These are phyloP conservation scores for Eurytoma californica DNA, from an alignment of 2,888 invertebrate species.

Conservation along the genomic window DNA sequence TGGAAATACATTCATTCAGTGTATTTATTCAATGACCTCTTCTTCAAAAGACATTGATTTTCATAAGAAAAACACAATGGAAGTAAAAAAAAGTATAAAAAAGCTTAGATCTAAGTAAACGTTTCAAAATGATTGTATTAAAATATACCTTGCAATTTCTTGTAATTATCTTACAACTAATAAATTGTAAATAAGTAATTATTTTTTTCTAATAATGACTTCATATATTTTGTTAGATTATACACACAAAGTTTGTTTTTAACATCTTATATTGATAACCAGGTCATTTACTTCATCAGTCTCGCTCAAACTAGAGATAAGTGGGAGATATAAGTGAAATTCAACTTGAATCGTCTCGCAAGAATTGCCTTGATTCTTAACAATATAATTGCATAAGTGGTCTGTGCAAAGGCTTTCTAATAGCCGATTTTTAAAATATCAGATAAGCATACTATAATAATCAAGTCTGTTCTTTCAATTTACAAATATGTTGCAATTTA, in stretches of 20 bases:
- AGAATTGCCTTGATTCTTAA: conserved; percentile 62
- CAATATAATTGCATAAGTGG: conserved; percentile 67
- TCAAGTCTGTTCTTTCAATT: conserved; percentile 3
- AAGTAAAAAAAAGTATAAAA: neutral
- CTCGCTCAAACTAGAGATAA: conserved; percentile 51
- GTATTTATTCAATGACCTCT: neutral
- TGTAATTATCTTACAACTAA: too few relatives aligned
- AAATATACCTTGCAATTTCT: neutral
- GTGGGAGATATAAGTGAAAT: conserved; percentile 56
- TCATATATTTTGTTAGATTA: neutral
- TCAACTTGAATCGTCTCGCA: conserved; percentile 59
- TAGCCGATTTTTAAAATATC: conserved; percentile 50
- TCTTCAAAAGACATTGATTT: neutral
- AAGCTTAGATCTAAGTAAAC: neutral
- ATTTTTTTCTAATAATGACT: neutral
- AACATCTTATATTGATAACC: conserved; percentile 46
- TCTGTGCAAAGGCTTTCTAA: conserved; percentile 61
- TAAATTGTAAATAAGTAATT: neutral
- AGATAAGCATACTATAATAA: conserved; percentile 4
- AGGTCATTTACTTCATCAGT: conserved; percentile 54
- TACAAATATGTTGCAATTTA: neutral
- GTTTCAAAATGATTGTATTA: neutral
- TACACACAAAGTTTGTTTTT: conserved; percentile 48
- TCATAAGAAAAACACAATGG: neutral
- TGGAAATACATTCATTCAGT: neutral